phyloP scores from a whole-genome alignment of 92 coral and sea anemone genomes.

The Porites evermanni region DNA sequence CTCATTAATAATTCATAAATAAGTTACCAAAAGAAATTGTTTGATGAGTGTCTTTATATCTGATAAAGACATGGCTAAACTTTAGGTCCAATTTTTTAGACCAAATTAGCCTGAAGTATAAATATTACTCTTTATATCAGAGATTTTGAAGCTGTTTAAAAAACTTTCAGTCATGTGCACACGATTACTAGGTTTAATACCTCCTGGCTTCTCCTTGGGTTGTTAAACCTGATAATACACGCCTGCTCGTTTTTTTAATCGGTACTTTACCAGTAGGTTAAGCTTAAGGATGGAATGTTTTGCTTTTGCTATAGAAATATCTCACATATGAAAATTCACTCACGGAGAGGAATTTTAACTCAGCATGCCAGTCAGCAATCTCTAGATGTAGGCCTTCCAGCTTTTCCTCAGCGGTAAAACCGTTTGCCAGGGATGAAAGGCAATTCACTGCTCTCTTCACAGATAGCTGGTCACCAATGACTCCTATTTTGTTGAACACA shows the following conservation, averaged over 20 bases:
- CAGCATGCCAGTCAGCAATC: conserved; percentile 46
- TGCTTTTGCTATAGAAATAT: neutral
- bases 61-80: too few relatives aligned
- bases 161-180: neutral
- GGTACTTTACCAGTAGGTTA: neutral
- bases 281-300: neutral
- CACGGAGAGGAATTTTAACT: conserved; percentile 33
- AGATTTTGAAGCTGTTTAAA: too few relatives aligned
- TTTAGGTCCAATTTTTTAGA: too few relatives aligned
- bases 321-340: neutral
- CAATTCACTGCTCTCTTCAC: conserved; percentile 52
- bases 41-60: too few relatives aligned
- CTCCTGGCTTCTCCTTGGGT: neutral
- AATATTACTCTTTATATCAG: neutral
- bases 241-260: too few relatives aligned
- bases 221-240: too few relatives aligned
- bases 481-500: conserved; percentile 18
- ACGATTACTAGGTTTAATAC: conserved; percentile 2
- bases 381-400: conserved; percentile 43
- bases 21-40: too few relatives aligned
- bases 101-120: neutral
- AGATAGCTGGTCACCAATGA: conserved; percentile 61
- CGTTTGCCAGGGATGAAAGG: conserved; percentile 35
- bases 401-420: conserved; percentile 42
- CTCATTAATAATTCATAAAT: too few relatives aligned